phyloP scores from a whole-genome alignment of 2,888 invertebrate species.

The Lasioglossum villosulum region DNA sequence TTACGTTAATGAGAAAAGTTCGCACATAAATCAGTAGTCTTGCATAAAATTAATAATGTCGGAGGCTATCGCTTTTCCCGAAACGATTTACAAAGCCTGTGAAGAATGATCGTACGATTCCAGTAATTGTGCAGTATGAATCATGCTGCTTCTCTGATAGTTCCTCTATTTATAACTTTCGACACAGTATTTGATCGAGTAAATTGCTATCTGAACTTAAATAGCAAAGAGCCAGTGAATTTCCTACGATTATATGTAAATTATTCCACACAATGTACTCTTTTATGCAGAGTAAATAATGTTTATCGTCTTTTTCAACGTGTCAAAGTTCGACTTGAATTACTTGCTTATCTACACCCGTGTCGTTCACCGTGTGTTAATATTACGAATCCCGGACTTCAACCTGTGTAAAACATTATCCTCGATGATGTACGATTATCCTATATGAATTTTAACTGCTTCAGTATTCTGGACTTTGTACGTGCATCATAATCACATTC shows the following conservation, averaged over 20 bases:
- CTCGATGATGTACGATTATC: neutral
- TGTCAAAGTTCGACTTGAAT: neutral
- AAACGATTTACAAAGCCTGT: neutral
- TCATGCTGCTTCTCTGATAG: neutral
- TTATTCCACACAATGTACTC: neutral
- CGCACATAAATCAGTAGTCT: no score
- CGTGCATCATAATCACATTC: neutral
- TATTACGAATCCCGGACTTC: neutral
- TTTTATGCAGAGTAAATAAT: neutral
- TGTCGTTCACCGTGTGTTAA: slow-evolving; percentile 3
- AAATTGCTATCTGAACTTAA: no score
- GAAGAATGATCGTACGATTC: neutral
- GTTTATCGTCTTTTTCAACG: neutral
- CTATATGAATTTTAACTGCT: neutral
- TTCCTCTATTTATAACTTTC: neutral
- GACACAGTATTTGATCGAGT: neutral
- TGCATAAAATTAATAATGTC: neutral
- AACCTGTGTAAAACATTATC: neutral
- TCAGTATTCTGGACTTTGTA: neutral
- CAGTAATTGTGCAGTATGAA: neutral
- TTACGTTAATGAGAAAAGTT: neutral
- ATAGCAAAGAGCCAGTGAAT: no score
- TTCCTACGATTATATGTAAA: no score
- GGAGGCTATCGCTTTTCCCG: neutral
- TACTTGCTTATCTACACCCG: neutral